Evolutionary conservation across 2,888 invertebrate species (phyloP), one percentile per base, ranked within the genome.

Genomic region (Philaethria dido): DNA sequence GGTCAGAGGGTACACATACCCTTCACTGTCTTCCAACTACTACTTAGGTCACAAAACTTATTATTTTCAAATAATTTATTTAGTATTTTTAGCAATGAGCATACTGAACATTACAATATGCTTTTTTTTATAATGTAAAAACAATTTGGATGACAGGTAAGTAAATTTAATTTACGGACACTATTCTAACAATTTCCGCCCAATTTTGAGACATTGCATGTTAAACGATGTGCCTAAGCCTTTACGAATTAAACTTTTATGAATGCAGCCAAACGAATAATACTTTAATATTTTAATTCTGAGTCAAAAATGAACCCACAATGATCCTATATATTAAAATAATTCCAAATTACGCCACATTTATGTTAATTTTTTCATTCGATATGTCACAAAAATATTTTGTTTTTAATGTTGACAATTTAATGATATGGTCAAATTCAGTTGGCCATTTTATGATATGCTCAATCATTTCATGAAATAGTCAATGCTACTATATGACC

Each of bases 1-100:
- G 16, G 47, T 29, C 33, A 55, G 42, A 36, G 64, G 64, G 61
- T 54, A 52, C 73, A 70, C 76, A 48, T 45, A 52, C 20, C 63
- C 62, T 75, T 62, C 60, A 59, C 45, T 54, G 39, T 39, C 59
- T 59, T 63, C 25, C 54, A 54, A 47, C 22, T 55, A 62, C 47
- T 57, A 54, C 57, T 68, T 52, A 36, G 25, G 59, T 59, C 59
- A 59, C 50, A 33, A 59, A 62, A 57, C 18, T 36, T 39, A 52
- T n/a, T 5, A 45, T 59, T 59, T 44, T 20, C 14, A 20, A 16
- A 20, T 8, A 18, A 18, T 33, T 13, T 20, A 13, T 8, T n/a
- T 29, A 3, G 5, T 20, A 22, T 22, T 22, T 4, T 11, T 22
- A 22, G 13, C 20, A 11, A 6, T 25, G 0, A n/a, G n/a, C n/a